Base-by-base conservation (phyloP, 2,113 vertebrate genomes). In the Catharus bicknelli region DNA sequence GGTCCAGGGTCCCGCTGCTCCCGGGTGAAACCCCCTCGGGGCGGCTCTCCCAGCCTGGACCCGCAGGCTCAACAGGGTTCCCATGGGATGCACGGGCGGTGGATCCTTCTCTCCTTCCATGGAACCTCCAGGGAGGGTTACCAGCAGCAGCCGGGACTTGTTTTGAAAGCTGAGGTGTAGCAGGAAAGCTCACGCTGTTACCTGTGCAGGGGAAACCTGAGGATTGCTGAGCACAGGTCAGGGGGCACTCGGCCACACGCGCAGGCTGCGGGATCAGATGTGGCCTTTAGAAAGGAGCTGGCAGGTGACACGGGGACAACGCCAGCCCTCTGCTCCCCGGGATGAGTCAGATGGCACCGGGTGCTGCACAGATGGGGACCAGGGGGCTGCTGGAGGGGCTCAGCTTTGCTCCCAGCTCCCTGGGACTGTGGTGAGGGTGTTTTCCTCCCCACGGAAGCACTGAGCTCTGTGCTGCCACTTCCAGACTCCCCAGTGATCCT, bases 31-130 rank as follows among this genome's bases (percentile, higher is more conserved):
- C 6, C 47, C 58, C 54, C 29, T 18, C 3, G 0, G 25, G 30
- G 5, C 7, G 23, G 6, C 25, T 70, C 18, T 13, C 25, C 40
- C 69, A 45, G 34, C 70, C 51, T 1, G 45, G 38, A 22, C 32
- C 53, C 15, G 7, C 50, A 14, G 15, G 16, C 7, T 82, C 69
- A 32, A 13, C 7, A 7, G 72, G 67, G 25, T 4, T 83, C 86
- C 43, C 62, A 5, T 2, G 48, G 53, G 25, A 20, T 59, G 51
- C 29, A 19, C 8, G 0, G 0, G 2, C 9, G 18, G 11, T 27
- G 58, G 48, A 27, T 16, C 32, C 43, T 64, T 72, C 48, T 34
- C 22, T 16, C 12, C 0, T 5, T 36, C 32, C 23, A 0, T 43
- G 29, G 76, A 72, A 83, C 13, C 36, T 68, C 47, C 42, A 0